Conservation (phyloP, 2,113 vertebrate species). For the Hippopotamus amphibius region DNA sequence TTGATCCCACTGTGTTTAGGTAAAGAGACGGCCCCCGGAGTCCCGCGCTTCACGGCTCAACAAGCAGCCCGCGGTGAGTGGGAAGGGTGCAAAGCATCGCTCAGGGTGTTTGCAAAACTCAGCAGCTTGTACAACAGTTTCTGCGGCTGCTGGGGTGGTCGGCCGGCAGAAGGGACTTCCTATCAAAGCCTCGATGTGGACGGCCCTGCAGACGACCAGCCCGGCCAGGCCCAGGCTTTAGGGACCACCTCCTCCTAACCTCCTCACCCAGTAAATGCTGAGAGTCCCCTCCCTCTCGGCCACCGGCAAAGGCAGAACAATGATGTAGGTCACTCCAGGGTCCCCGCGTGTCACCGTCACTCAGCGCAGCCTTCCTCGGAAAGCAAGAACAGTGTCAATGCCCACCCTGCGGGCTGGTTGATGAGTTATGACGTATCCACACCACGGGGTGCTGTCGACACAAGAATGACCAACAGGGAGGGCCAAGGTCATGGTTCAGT, state of each 20-base stretch:
- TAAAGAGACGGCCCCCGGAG: not conserved
- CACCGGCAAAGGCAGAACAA: not conserved
- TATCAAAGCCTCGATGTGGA: not conserved
- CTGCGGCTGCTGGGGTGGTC: not conserved
- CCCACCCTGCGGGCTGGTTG: accelerated
- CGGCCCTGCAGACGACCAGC: not conserved
- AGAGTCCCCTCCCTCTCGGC: not conserved
- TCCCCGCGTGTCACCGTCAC: accelerated
- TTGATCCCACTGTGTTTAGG: not conserved
- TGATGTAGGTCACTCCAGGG: accelerated
- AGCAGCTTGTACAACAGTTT: accelerated
- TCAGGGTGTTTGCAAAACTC: not conserved
- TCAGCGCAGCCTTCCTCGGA: not conserved
- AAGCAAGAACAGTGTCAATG: not conserved
- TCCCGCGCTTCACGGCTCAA: not conserved
- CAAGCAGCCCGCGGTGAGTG: accelerated
- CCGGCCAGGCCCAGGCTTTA: not conserved
- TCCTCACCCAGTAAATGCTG: not conserved
- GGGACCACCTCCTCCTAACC: not conserved
- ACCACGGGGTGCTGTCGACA: accelerated
- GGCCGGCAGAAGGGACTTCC: too few species aligned
- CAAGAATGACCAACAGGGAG: accelerated
- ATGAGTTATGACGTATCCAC: accelerated
- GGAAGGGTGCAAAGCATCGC: not conserved
- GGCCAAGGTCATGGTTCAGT: not conserved